Evolutionary conservation across 2,888 invertebrate genomes (phyloP).

Genomic region (Merodon equestris): DNA sequence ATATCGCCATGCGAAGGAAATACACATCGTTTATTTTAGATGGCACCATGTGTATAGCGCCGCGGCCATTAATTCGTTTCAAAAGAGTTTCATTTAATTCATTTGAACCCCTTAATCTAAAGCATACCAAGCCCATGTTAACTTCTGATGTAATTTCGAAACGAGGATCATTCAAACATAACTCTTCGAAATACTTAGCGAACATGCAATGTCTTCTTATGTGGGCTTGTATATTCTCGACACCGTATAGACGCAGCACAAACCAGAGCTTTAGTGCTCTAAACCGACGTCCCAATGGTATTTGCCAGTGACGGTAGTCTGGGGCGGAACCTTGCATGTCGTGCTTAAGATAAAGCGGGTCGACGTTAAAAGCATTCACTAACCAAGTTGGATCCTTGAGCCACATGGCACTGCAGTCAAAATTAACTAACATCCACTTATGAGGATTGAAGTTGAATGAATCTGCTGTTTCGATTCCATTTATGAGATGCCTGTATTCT

Average conservation of each 20-base stretch:
- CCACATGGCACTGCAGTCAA: conserved; percentile 99
- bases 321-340: conserved; percentile 93
- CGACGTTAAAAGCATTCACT: conserved; percentile 97
- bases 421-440: conserved; percentile 99
- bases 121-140: conserved; percentile 97
- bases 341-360: conserved; percentile 97
- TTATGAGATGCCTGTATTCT: conserved; percentile 94
- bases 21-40: conserved; percentile 90
- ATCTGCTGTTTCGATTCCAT: conserved; percentile 92
- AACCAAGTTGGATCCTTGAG: conserved; percentile 92
- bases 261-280: conserved; percentile 97
- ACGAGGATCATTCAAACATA: conserved; percentile 86
- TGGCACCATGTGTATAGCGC: conserved; percentile 95
- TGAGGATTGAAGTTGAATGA: conserved; percentile 99
- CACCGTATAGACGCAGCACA: conserved; percentile 92
- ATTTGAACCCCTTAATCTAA: conserved; percentile 92
- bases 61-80: conserved; percentile 91
- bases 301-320: conserved; percentile 98
- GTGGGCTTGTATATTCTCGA: conserved; percentile 90
- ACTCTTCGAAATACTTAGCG: conserved; percentile 91
- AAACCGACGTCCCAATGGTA: conserved; percentile 95
- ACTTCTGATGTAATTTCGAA: conserved; percentile 95
- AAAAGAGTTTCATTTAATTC: conserved; percentile 89
- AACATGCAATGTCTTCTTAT: conserved; percentile 92
- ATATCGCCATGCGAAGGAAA: conserved; percentile 93